Conservation (phyloP, 2,797 vertebrate species). For the Pempheris klunzingeri region DNA sequence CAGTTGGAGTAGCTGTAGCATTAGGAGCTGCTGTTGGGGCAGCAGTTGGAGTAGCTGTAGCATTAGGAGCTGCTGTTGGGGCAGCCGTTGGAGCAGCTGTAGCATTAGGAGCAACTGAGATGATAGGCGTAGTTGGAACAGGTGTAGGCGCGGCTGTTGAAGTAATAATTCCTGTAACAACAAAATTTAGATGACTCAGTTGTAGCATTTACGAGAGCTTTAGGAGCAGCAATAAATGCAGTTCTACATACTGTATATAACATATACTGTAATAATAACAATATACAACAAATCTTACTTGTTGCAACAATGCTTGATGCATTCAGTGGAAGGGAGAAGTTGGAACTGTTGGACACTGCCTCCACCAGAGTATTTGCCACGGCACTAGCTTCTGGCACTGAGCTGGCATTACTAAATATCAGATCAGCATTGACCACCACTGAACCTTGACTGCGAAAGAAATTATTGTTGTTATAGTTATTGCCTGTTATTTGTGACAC, state of each 20-base stretch:
- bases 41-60: background rate
- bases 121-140: background rate
- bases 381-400: background rate
- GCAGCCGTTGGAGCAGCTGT: background rate
- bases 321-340: conserved; percentile 25
- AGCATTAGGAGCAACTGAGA: background rate
- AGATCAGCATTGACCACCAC: conserved; percentile 38
- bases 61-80: background rate
- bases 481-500: background rate
- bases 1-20: background rate
- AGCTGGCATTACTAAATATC: conserved; percentile 16
- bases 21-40: background rate
- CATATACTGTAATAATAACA: background rate
- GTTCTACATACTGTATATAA: background rate
- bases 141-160: background rate
- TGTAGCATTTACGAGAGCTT: background rate
- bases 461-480: background rate
- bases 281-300: conserved; percentile 10
- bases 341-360: background rate
- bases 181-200: background rate
- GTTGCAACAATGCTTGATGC: background rate
- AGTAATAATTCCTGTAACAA: background rate
- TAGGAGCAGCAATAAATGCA: no score
- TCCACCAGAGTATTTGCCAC: background rate
- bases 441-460: conserved; percentile 43